phyloP scores from a whole-genome alignment of 1,140 invertebrate species.

The Caenorhabditis brenneri region DNA sequence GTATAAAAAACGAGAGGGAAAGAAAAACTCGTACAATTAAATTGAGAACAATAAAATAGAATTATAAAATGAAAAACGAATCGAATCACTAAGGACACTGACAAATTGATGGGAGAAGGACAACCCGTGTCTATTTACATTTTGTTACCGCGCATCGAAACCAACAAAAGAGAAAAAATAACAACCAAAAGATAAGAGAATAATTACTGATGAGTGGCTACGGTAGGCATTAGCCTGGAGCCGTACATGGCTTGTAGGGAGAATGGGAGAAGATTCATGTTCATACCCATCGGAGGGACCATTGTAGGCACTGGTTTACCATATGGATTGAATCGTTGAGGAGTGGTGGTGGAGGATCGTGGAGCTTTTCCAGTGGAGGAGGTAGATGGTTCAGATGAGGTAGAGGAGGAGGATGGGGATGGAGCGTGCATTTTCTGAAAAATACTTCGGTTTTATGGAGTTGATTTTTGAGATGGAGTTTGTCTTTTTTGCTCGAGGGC shows the following conservation, averaged over 20 bases:
- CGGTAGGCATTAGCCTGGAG: background rate
- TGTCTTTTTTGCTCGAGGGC: too few species aligned
- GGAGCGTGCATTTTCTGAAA: constrained; percentile 44
- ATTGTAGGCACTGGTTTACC: background rate
- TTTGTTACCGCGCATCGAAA: too few species aligned
- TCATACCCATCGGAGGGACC: background rate
- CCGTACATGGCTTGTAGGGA: constrained; percentile 22
- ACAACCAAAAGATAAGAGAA: background rate
- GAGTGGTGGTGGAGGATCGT: background rate
- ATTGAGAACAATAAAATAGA: constrained; percentile 35
- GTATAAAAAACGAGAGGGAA: background rate
- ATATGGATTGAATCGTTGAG: constrained; percentile 19
- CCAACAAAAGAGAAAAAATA: too few species aligned
- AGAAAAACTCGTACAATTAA: constrained; percentile 42
- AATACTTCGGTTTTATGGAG: constrained; percentile 72
- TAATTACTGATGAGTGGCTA: constrained; percentile 38
- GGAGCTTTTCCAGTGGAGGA: background rate
- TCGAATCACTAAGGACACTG: background rate
- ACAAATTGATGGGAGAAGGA: background rate
- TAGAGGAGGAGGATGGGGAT: constrained; percentile 37
- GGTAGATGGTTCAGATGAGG: constrained; percentile 10
- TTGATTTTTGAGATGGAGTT: background rate
- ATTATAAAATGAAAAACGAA: background rate
- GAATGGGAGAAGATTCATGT: constrained; percentile 9
- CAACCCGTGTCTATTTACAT: background rate